Conservation (phyloP, 2,797 vertebrate species). For the Ptychobarbus kaznakovi region DNA sequence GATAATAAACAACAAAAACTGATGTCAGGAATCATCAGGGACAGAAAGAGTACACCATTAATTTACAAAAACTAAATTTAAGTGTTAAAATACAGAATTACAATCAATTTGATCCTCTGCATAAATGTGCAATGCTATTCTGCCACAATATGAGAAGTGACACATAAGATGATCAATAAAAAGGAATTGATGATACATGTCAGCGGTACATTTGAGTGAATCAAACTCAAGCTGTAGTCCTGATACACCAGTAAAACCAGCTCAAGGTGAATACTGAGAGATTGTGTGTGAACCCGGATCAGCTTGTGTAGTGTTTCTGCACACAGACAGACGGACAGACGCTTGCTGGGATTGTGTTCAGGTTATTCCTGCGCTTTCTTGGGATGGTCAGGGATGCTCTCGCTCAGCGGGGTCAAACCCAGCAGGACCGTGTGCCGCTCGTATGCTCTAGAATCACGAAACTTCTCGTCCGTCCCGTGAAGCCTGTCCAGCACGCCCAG, state of each 20-base stretch:
- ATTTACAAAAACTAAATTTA: not conserved
- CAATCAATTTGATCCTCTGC: not conserved
- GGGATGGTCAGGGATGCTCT: conserved; percentile 85
- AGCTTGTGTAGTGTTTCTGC: not conserved
- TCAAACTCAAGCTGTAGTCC: too few species aligned
- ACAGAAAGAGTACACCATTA: not conserved
- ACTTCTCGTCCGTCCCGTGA: conserved; percentile 87
- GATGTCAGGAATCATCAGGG: not conserved
- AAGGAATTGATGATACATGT: not conserved
- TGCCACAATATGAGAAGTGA: not conserved
- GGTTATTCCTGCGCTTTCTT: conserved; percentile 71
- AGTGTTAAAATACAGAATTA: not conserved
- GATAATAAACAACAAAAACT: not conserved
- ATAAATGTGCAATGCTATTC: not conserved
- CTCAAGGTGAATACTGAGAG: not conserved
- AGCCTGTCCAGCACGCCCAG: conserved; percentile 90
- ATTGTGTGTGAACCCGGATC: not conserved
- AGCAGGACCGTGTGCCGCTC: conserved; percentile 86
- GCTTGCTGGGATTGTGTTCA: not conserved
- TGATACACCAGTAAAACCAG: not conserved
- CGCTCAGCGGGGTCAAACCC: conserved; percentile 81
- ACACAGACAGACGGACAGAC: too few species aligned
- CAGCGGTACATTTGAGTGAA: not conserved
- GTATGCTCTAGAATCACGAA: conserved; percentile 85
- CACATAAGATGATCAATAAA: not conserved